phyloP scores from a whole-genome alignment of 2,888 invertebrate species.

The Acanthosepion pharaonis region DNA sequence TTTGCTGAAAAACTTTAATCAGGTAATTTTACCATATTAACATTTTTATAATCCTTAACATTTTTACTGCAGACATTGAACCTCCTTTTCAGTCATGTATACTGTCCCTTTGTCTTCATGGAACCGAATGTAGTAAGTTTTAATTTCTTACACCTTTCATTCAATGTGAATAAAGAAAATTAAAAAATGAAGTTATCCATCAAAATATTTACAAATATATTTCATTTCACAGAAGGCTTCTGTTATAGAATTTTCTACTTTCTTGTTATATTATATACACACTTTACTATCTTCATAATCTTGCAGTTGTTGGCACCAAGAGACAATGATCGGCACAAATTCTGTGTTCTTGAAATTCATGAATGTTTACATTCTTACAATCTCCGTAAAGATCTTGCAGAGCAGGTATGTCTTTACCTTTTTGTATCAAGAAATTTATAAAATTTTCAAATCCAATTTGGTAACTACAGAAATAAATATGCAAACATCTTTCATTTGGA shows the following conservation, averaged over 20 bases:
- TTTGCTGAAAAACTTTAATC: too few relatives aligned
- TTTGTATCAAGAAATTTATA: neutral
- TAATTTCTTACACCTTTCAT: neutral
- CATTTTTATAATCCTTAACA: neutral
- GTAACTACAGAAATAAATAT: neutral
- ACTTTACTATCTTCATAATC: neutral
- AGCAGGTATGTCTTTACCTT: slow-evolving; percentile 73
- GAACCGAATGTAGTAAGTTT: slow-evolving; percentile 81
- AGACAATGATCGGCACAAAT: slow-evolving; percentile 87
- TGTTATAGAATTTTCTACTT: too few relatives aligned
- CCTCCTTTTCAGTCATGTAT: slow-evolving; percentile 79
- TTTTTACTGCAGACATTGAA: slow-evolving; percentile 77
- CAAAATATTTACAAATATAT: too few relatives aligned
- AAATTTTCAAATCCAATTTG: neutral
- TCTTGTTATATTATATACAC: too few relatives aligned
- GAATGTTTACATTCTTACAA: slow-evolving; percentile 96
- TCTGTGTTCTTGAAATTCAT: slow-evolving; percentile 91
- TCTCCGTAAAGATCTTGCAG: slow-evolving; percentile 90
- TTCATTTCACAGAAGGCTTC: too few relatives aligned
- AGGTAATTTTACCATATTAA: too few relatives aligned
- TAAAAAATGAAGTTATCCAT: too few relatives aligned
- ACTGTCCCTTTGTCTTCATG: slow-evolving; percentile 93
- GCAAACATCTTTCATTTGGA: neutral
- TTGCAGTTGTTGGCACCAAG: slow-evolving; percentile 67
- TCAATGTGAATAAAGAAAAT: too few relatives aligned